These are phyloP conservation scores for Brenthis daphne DNA, from an alignment of 2,888 invertebrate species.

Conservation along the genomic window DNA sequence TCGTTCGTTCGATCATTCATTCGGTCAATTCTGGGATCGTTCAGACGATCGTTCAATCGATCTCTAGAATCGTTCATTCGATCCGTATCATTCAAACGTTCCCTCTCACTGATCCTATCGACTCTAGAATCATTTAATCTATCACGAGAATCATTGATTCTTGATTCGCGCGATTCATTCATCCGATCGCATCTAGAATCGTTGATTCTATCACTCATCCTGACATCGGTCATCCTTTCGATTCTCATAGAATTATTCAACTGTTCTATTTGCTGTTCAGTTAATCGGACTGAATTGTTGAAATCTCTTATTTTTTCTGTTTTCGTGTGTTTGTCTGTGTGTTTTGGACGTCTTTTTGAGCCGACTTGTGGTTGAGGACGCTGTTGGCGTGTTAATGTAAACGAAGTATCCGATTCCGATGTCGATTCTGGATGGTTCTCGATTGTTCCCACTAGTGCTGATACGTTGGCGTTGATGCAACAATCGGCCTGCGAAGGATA, in stretches of 20 bases:
- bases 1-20: slow-evolving; percentile 43
- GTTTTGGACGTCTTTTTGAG: slow-evolving; percentile 66
- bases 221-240: slow-evolving; percentile 54
- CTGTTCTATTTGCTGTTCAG: slow-evolving; percentile 56
- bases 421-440: slow-evolving; percentile 77
- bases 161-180: slow-evolving; percentile 49
- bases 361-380: slow-evolving; percentile 73
- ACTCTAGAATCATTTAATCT: slow-evolving; percentile 54
- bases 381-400: slow-evolving; percentile 71
- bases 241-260: slow-evolving; percentile 52
- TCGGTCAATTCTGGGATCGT: slow-evolving; percentile 43
- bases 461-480: slow-evolving; percentile 71
- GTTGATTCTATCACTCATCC: slow-evolving; percentile 50
- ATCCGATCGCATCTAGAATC: slow-evolving; percentile 50
- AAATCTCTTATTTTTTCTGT: slow-evolving; percentile 61
- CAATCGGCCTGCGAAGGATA: slow-evolving; percentile 68
- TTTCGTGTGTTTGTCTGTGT: slow-evolving; percentile 62
- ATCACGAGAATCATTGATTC: slow-evolving; percentile 46
- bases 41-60: slow-evolving; percentile 42
- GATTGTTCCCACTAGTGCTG: slow-evolving; percentile 75
- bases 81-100: slow-evolving; percentile 45
- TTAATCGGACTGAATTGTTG: slow-evolving; percentile 51
- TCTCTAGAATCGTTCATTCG: slow-evolving; percentile 44
- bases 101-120: slow-evolving; percentile 30
- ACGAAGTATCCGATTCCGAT: slow-evolving; percentile 75